Percentiles rank a stretch among this genome's conserved stretches.
Conservation (phyloP, 1,140 invertebrate genomes). For the Listronotus bonariensis region DNA sequence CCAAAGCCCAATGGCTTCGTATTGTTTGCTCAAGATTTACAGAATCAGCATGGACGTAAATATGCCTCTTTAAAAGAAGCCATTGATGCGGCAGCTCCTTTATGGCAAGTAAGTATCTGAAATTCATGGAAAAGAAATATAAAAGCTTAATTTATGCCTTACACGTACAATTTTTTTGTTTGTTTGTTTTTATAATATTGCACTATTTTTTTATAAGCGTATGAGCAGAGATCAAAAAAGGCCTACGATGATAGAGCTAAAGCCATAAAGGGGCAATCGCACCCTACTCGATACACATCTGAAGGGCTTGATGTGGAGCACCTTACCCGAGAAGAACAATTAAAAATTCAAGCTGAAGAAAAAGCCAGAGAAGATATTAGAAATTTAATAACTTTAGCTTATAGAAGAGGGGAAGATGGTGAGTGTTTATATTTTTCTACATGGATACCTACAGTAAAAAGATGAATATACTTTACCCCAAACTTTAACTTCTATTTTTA, state of each 20-base stretch:
- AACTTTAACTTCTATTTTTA: constrained; percentile 31
- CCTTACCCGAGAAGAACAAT: constrained; percentile 24
- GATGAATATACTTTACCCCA: neutral
- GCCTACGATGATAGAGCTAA: constrained; percentile 40
- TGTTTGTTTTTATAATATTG: constrained; percentile 13
- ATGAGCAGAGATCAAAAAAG: constrained; percentile 38
- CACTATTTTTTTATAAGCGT: constrained; percentile 17
- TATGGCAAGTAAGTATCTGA: constrained; percentile 43
- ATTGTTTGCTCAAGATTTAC: constrained; percentile 38
- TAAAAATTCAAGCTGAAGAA: constrained; percentile 25
- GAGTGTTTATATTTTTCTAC: neutral
- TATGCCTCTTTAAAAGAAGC: constrained; percentile 32
- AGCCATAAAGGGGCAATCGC: constrained; percentile 13
- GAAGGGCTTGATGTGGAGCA: constrained; percentile 38
- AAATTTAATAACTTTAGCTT: constrained; percentile 17
- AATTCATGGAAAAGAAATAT: too few species aligned
- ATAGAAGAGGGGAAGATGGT: constrained; percentile 13
- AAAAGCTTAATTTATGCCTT: too few species aligned
- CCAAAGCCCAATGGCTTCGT: constrained; percentile 41
- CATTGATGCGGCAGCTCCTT: constrained; percentile 25
- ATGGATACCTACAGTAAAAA: neutral
- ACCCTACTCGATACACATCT: constrained; percentile 25
- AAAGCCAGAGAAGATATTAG: constrained; percentile 28
- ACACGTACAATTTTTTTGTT: constrained; percentile 4
- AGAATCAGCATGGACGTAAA: constrained; percentile 26